A percentile compares a stretch with the other conserved stretches of the same genome.
These are phyloP conservation scores for Micropterix aruncella DNA, from an alignment of 2,888 invertebrate genomes.

Conservation along the genomic window DNA sequence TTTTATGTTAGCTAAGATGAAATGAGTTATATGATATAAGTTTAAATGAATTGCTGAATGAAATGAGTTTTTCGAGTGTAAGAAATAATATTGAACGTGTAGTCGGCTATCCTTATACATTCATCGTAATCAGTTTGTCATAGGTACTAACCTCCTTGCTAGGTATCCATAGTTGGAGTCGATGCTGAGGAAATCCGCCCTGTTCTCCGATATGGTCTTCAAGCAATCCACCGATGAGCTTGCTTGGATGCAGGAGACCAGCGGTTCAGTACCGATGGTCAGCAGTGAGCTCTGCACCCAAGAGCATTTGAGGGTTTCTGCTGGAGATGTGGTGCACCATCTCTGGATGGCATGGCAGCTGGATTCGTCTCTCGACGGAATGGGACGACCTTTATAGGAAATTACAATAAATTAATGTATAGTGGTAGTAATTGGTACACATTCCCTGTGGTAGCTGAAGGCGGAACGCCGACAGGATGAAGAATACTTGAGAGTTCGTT, in stretches of 20 bases:
- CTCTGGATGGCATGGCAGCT: conserved; percentile 27
- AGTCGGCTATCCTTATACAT: no score
- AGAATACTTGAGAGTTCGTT: no score
- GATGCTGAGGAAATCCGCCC: conserved; percentile 42
- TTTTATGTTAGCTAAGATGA: no score
- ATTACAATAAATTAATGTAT: no score
- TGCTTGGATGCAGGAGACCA: conserved; percentile 35
- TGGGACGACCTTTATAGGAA: neutral
- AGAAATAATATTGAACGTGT: no score
- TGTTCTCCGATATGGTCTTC: conserved; percentile 28
- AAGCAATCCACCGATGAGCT: conserved; percentile 37
- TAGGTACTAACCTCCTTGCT: conserved; percentile 42
- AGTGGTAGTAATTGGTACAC: no score
- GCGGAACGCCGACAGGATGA: no score
- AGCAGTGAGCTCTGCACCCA: conserved; percentile 42
- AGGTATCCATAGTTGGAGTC: conserved; percentile 49
- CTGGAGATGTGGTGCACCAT: conserved; percentile 44
- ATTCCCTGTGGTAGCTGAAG: no score
- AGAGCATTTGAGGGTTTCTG: conserved; percentile 43
- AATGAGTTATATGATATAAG: no score
- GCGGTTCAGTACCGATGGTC: conserved; percentile 43
- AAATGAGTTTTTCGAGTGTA: no score
- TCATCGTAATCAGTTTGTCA: neutral
- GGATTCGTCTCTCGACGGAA: conserved; percentile 13
- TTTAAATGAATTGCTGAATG: no score